A percentile compares a stretch with the other conserved stretches of the same genome.
Evolutionary conservation across 1,140 invertebrate species (phyloP).

Genomic region (Mactra quadrangularis): DNA sequence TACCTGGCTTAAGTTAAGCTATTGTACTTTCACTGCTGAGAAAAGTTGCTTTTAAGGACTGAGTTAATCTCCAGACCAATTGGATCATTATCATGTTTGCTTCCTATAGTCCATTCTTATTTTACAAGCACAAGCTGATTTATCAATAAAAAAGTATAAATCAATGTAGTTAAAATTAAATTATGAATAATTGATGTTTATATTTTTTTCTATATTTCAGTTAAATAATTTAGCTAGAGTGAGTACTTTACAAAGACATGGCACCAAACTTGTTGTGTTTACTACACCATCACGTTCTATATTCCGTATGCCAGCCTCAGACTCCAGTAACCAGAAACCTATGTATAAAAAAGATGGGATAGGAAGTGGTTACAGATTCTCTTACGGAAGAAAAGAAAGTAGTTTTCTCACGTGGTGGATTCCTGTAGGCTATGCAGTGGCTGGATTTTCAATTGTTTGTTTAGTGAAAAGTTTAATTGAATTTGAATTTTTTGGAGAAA

Average conservation of each 20-base stretch:
- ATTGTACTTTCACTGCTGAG: too few relatives aligned
- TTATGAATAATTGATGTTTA: too few relatives aligned
- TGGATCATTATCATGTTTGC: too few relatives aligned
- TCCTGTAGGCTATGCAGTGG: background rate
- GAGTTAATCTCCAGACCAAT: too few relatives aligned
- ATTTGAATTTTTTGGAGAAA: background rate
- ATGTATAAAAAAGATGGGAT: slow-evolving; percentile 7
- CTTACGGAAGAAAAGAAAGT: background rate
- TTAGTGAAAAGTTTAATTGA: background rate
- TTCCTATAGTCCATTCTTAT: too few relatives aligned
- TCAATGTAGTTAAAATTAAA: too few relatives aligned
- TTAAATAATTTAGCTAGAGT: background rate
- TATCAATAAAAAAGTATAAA: too few relatives aligned
- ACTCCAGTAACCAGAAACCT: background rate
- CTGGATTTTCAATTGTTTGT: background rate
- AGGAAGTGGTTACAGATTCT: background rate
- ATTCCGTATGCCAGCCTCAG: too few relatives aligned
- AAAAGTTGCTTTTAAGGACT: too few relatives aligned
- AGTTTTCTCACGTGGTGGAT: background rate
- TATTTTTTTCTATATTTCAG: slow-evolving; percentile 1
- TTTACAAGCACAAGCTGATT: too few relatives aligned
- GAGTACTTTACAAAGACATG: background rate
- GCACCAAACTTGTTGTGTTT: background rate
- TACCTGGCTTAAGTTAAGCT: too few relatives aligned
- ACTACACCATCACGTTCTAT: background rate